phyloP scores from a whole-genome alignment of 2,797 vertebrate genomes.

The Leptoclinus maculatus region DNA sequence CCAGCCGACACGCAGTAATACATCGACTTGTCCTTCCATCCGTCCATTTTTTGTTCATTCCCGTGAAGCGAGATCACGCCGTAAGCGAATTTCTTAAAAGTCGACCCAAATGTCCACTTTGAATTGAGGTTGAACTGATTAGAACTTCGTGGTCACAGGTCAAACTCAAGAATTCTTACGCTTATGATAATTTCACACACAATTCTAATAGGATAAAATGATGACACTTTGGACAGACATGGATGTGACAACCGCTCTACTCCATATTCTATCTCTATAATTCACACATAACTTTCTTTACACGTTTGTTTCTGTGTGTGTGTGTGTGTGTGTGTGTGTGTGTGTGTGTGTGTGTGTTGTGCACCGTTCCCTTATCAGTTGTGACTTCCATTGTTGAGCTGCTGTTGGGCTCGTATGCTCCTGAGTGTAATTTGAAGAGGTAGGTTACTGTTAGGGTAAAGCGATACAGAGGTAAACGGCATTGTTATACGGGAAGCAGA shows the following conservation, averaged over 20 bases:
- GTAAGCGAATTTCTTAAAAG: not conserved
- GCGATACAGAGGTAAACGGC: slow-evolving; percentile 72
- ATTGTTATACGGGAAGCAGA: slow-evolving; percentile 74
- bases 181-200: not conserved
- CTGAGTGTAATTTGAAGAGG: slow-evolving; percentile 75
- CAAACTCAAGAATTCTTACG: too few relatives aligned
- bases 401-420: slow-evolving; percentile 31
- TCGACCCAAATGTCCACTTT: not conserved
- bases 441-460: slow-evolving; percentile 76
- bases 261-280: too few relatives aligned
- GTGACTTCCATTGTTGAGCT: slow-evolving; percentile 39
- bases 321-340: not conserved
- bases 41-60: not conserved
- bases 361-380: slow-evolving; percentile 64
- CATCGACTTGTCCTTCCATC: not conserved
- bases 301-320: not conserved
- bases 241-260: too few relatives aligned
- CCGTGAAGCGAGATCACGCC: not conserved
- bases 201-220: not conserved
- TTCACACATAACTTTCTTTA: not conserved
- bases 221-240: not conserved
- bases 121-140: not conserved
- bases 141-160: not conserved
- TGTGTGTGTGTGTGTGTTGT: not conserved
- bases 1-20: not conserved